Percentiles rank a stretch among this genome's conserved stretches.
phyloP scores from a whole-genome alignment of 1,140 invertebrate species.

The Telenomus remus region DNA sequence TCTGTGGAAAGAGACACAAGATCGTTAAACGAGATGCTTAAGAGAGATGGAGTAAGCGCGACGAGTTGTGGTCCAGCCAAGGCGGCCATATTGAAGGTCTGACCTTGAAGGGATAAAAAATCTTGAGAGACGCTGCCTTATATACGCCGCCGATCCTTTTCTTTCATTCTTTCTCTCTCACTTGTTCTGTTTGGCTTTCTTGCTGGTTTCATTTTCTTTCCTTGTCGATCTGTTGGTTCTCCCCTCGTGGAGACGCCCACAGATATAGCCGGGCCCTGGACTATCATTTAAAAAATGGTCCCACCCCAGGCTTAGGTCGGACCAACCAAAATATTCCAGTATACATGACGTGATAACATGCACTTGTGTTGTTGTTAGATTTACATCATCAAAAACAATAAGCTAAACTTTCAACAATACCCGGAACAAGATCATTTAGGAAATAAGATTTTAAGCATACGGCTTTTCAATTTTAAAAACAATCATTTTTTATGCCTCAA shows the following conservation, averaged over 20 bases:
- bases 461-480: too few species aligned
- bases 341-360: slow-evolving; percentile 26
- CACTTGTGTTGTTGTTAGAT: slow-evolving; percentile 29
- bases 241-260: slow-evolving; percentile 30
- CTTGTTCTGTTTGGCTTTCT: slow-evolving; percentile 43
- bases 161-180: slow-evolving; percentile 11
- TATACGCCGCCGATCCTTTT: slow-evolving; percentile 52
- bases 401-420: neutral
- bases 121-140: slow-evolving; percentile 62
- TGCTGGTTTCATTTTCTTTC: slow-evolving; percentile 16
- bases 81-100: slow-evolving; percentile 71
- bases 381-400: neutral
- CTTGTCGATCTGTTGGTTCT: slow-evolving; percentile 23
- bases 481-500: too few species aligned
- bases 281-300: slow-evolving; percentile 42
- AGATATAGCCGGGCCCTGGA: slow-evolving; percentile 29
- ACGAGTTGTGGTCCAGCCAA: slow-evolving; percentile 65
- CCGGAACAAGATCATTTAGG: too few species aligned
- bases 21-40: too few species aligned
- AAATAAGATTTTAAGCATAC: too few species aligned
- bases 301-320: slow-evolving; percentile 7
- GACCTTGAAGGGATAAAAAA: slow-evolving; percentile 74
- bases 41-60: slow-evolving; percentile 23
- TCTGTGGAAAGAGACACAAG: slow-evolving; percentile 7
- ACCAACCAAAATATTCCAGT: slow-evolving; percentile 38